A percentile compares a stretch with the other conserved stretches of the same genome.
phyloP scores from a whole-genome alignment of 1,140 invertebrate genomes.

The Zaprionus taronus region DNA sequence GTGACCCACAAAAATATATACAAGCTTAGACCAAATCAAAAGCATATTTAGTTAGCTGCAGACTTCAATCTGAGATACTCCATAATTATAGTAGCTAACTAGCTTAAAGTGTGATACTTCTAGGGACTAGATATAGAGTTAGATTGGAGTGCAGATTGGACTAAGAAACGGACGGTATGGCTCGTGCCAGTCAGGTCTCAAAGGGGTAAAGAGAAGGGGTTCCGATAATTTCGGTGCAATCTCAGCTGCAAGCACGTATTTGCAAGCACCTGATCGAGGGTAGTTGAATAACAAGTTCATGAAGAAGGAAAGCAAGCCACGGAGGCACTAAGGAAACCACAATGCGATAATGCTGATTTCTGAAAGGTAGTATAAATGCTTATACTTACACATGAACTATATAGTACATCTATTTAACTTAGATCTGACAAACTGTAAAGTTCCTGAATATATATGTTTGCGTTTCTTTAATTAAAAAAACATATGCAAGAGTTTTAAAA shows the following conservation, averaged over 20 bases:
- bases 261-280: constrained; percentile 31
- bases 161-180: not conserved
- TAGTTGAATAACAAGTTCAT: constrained; percentile 15
- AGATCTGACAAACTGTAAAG: too few relatives aligned
- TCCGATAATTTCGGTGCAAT: constrained; percentile 9
- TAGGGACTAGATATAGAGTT: not conserved
- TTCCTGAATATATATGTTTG: too few relatives aligned
- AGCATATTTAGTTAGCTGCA: not conserved
- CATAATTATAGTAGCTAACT: constrained; percentile 52
- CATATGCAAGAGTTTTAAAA: too few relatives aligned
- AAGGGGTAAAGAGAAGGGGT: not conserved
- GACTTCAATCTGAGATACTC: not conserved
- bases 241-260: constrained; percentile 33
- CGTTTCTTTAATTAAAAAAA: too few relatives aligned
- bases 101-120: constrained; percentile 14
- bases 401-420: too few relatives aligned
- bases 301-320: not conserved
- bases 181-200: not conserved
- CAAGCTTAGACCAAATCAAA: not conserved
- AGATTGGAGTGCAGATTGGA: not conserved
- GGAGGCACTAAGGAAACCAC: not conserved
- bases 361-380: too few relatives aligned
- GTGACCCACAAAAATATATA: not conserved
- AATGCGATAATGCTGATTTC: not conserved
- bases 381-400: too few relatives aligned